These are phyloP conservation scores for Isaurus tuberculatus DNA, from an alignment of 92 coral and sea anemone species.

Conservation along the genomic window DNA sequence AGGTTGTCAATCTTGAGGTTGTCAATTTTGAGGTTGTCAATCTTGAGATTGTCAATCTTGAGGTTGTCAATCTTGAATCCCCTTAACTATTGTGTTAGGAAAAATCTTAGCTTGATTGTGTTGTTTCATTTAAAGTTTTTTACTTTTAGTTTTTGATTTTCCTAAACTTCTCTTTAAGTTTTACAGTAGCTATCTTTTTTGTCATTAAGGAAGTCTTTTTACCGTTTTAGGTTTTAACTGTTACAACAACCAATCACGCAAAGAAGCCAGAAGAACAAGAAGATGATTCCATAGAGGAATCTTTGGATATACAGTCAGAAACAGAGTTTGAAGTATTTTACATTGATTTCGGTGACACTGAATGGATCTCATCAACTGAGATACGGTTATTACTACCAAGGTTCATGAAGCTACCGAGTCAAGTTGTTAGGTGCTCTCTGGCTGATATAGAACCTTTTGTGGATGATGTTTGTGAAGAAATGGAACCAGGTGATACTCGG, in stretches of 20 bases:
- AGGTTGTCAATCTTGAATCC: no score
- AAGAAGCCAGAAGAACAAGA: slow-evolving; percentile 1
- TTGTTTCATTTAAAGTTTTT: no score
- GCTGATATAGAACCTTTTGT: slow-evolving; percentile 80
- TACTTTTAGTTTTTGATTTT: no score
- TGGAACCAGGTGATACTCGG: background rate
- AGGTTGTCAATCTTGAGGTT: no score
- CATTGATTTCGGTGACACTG: slow-evolving; percentile 88
- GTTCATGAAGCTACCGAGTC: slow-evolving; percentile 92
- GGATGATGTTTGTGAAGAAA: slow-evolving; percentile 9
- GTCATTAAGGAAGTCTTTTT: background rate
- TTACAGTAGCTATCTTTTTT: no score
- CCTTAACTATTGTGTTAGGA: no score
- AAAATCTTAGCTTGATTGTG: no score
- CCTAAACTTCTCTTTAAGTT: no score
- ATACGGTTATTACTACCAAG: slow-evolving; percentile 74
- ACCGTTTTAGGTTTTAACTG: slow-evolving; percentile 1
- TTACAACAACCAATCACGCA: slow-evolving; percentile 8
- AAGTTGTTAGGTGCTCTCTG: slow-evolving; percentile 83
- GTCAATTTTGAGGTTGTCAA: no score
- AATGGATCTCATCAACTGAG: slow-evolving; percentile 71
- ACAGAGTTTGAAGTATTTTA: slow-evolving; percentile 81
- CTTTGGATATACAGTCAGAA: slow-evolving; percentile 24
- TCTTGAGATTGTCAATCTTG: no score
- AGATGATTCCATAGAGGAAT: slow-evolving; percentile 23